Conservation (phyloP, 2,888 invertebrate genomes). For the Baronia brevicornis region DNA sequence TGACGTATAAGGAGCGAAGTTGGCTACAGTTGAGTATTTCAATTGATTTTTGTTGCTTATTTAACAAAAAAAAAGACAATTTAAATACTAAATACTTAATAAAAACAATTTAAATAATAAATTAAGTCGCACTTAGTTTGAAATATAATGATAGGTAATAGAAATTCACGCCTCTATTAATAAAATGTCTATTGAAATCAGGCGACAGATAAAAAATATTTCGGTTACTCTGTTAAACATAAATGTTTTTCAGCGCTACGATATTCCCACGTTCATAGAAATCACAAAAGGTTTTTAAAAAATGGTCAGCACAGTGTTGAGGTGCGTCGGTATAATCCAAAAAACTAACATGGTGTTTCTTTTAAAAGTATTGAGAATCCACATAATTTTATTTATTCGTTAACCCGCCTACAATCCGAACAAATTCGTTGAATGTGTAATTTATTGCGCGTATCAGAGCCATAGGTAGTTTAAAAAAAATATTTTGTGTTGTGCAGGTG, state of each 20-base stretch:
- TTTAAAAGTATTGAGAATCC: slow-evolving; percentile 24
- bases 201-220: slow-evolving; percentile 4
- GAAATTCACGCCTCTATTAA: too few relatives aligned
- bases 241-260: slow-evolving; percentile 1
- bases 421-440: slow-evolving; percentile 65
- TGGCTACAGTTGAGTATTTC: too few relatives aligned
- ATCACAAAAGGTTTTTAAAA: slow-evolving; percentile 20
- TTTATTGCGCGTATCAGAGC: slow-evolving; percentile 51
- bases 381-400: slow-evolving; percentile 30
- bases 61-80: too few relatives aligned
- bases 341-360: slow-evolving; percentile 26
- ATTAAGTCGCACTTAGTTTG: too few relatives aligned
- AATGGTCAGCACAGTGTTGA: slow-evolving; percentile 28
- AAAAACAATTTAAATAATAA: too few relatives aligned
- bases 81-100: too few relatives aligned
- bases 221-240: too few relatives aligned
- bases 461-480: slow-evolving; percentile 27
- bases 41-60: too few relatives aligned
- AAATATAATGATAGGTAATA: too few relatives aligned
- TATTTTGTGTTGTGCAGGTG: slow-evolving; percentile 26
- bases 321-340: slow-evolving; percentile 24
- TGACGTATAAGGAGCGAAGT: too few relatives aligned
- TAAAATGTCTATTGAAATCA: too few relatives aligned
- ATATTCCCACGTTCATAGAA: slow-evolving; percentile 6
- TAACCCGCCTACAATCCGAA: slow-evolving; percentile 63